These are phyloP conservation scores for Linurgus olivaceus DNA, from an alignment of 2,797 vertebrate species.

Conservation along the genomic window DNA sequence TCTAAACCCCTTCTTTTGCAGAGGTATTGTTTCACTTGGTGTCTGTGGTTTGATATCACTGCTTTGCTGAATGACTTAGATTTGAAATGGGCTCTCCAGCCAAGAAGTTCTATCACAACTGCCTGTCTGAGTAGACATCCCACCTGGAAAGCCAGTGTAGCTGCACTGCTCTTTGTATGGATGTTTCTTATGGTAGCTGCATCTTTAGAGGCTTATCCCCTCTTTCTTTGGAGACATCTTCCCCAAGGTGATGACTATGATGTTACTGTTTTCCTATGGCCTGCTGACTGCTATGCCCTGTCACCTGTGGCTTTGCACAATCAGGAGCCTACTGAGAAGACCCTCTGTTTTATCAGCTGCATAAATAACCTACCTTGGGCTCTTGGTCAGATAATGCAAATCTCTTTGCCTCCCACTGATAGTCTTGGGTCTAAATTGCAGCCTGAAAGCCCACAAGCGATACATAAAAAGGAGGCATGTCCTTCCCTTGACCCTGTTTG, in stretches of 20 bases:
- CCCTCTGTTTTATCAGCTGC: background rate
- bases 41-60: background rate
- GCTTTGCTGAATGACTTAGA: background rate
- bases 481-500: background rate
- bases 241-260: background rate
- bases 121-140: background rate
- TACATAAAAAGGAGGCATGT: fast-evolving
- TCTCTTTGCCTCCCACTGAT: background rate
- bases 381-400: background rate
- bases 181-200: background rate
- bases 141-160: background rate
- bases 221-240: background rate
- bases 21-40: background rate
- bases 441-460: background rate
- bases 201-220: background rate
- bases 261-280: background rate
- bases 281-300: background rate
- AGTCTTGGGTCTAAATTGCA: background rate
- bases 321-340: background rate
- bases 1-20: background rate
- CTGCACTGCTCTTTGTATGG: background rate
- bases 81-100: background rate
- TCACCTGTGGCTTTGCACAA: background rate
- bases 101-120: background rate
- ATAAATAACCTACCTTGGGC: background rate